Evolutionary conservation across 2,113 vertebrate genomes (phyloP).

Genomic region (Rhynchopsitta pachyrhyncha): DNA sequence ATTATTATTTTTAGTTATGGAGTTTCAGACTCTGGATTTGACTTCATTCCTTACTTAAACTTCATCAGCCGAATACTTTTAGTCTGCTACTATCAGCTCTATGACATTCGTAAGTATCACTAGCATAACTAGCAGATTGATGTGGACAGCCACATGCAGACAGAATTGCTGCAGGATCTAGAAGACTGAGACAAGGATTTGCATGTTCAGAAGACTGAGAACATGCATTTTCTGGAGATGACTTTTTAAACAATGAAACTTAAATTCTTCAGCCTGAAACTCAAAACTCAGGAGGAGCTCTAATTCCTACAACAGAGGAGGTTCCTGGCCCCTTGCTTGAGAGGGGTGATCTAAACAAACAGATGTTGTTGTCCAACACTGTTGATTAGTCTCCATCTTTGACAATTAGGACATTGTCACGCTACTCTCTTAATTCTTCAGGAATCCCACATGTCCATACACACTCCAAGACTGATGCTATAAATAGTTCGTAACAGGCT

Average conservation of each 20-base stretch:
- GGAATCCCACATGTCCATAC: not conserved
- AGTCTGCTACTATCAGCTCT: not conserved
- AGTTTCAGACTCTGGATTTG: not conserved
- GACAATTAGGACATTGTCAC: not conserved
- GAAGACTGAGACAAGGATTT: not conserved
- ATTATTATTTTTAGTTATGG: not conserved
- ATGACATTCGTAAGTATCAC: not conserved
- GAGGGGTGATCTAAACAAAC: not conserved
- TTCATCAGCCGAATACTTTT: not conserved
- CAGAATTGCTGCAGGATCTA: not conserved
- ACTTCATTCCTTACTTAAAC: not conserved
- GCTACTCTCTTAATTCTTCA: not conserved
- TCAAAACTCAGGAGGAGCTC: not conserved
- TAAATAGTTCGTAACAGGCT: not conserved
- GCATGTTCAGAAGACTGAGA: not conserved
- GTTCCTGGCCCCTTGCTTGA: not conserved
- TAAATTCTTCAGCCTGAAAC: not conserved
- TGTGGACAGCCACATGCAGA: not conserved
- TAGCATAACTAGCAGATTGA: not conserved
- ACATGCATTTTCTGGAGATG: not conserved
- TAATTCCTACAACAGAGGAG: not conserved
- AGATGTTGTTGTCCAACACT: not conserved
- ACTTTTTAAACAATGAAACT: not conserved
- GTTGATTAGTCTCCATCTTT: not conserved
- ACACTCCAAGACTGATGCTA: not conserved